Evolutionary conservation across 2,888 invertebrate species (phyloP).

Genomic region (Abrostola tripartita): DNA sequence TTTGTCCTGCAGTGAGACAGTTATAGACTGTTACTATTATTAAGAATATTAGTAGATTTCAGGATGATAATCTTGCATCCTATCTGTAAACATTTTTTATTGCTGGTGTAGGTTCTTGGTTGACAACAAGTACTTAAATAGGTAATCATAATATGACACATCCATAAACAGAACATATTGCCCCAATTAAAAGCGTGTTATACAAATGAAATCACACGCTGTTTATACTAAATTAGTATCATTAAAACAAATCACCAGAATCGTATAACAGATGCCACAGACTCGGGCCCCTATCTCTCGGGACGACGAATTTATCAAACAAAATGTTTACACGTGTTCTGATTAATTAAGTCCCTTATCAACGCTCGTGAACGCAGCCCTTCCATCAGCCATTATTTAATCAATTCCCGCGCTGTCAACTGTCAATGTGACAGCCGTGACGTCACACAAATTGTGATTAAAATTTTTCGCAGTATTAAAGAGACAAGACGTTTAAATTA

Average conservation of each 20-base stretch:
- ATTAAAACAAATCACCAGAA: slow-evolving; percentile 80
- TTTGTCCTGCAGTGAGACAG: too few relatives aligned
- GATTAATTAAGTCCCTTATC: slow-evolving; percentile 82
- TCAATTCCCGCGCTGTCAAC: slow-evolving; percentile 74
- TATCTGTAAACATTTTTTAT: too few relatives aligned
- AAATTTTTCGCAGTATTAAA: slow-evolving; percentile 9
- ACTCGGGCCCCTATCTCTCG: slow-evolving; percentile 62
- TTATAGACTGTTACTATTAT: too few relatives aligned
- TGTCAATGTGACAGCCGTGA: slow-evolving; percentile 68
- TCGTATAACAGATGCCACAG: slow-evolving; percentile 71
- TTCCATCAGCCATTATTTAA: slow-evolving; percentile 67
- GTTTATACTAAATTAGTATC: slow-evolving; percentile 76
- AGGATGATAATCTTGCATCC: too few relatives aligned
- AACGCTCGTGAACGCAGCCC: slow-evolving; percentile 69
- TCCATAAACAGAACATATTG: slow-evolving; percentile 66
- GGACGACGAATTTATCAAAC: slow-evolving; percentile 76
- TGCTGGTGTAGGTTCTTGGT: slow-evolving; percentile 8
- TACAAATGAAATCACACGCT: slow-evolving; percentile 71
- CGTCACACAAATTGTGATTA: slow-evolving; percentile 47
- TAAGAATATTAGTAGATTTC: too few relatives aligned
- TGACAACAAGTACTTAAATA: slow-evolving; percentile 20
- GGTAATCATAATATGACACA: slow-evolving; percentile 39
- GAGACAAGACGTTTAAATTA: slow-evolving; percentile 5
- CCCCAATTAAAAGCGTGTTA: slow-evolving; percentile 71
- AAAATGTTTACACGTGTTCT: slow-evolving; percentile 83